phyloP scores from a whole-genome alignment of 53 echinoderm and acorn worm genomes.

The Zoroaster sp. region DNA sequence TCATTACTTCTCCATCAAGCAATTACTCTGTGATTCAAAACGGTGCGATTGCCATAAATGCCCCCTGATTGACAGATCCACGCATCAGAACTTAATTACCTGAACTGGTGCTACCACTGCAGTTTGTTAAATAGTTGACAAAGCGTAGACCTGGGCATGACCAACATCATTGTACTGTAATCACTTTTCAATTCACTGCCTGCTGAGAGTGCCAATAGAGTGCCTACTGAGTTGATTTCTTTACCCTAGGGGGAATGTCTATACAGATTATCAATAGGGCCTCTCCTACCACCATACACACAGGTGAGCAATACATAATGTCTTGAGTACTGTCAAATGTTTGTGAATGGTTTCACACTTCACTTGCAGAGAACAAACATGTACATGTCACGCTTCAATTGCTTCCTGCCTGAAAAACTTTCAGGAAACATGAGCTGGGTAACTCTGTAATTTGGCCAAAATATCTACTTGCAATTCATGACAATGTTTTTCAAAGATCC shows the following conservation, averaged over 20 bases:
- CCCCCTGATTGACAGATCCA: background rate
- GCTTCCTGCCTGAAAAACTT: background rate
- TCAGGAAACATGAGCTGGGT: background rate
- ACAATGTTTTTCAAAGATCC: background rate
- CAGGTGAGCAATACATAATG: background rate
- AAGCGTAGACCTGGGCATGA: background rate
- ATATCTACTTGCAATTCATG: background rate
- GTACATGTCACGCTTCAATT: background rate
- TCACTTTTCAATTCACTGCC: background rate
- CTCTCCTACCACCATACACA: too few relatives aligned
- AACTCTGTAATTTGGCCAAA: background rate
- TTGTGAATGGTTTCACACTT: background rate
- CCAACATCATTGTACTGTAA: background rate
- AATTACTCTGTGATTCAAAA: background rate
- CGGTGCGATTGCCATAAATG: background rate
- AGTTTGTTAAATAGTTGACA: background rate
- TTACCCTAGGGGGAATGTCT: background rate
- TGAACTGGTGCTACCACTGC: background rate
- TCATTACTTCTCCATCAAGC: background rate
- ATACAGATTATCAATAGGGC: background rate
- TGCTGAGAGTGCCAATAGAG: background rate
- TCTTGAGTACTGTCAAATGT: background rate
- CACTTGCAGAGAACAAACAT: background rate
- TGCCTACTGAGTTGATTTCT: background rate
- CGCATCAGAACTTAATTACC: conserved; percentile 12